Evolutionary conservation across 2,113 vertebrate genomes (phyloP), one percentile per base, ranked within the genome.

Genomic region (Oenanthe oenanthe): DNA sequence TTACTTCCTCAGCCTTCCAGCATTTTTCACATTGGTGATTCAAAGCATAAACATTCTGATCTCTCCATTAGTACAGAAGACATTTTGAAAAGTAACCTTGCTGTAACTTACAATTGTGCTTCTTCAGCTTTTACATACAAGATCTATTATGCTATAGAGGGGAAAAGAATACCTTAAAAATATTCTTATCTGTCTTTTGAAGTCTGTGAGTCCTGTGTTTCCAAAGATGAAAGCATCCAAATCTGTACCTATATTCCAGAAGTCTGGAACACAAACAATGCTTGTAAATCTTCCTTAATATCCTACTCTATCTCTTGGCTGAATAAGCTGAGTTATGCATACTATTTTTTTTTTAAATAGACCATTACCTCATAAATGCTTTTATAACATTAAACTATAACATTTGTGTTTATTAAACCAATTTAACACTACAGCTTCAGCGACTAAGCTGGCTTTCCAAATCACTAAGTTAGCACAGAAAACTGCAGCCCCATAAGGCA

Each of bases 381-480:
- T 56, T 50, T 36, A 76, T 26, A 76, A 76, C 56, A 57, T 56
- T 62, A 63, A 68, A 70, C 74, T 58, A 78, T 40, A 2, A 1
- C 50, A 73, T 89, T 92, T 87, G 54, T 77, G 74, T 88, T 94
- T 96, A 95, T 95, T 93, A 96, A 95, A 83, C 28, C 74, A 88
- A 88, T 94, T 93, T 91, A 97, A 92, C 85, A 93, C 65, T 45
- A 73, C 21, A 92, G 78, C 50, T 91, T 47, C 54, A 79, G 77
- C 4, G 18, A 94, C 42, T 43, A 58, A 71, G 47, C 42, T 45
- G 61, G 74, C 71, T 95, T 95, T 96, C 78, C 67, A 80, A 95
- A 93, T 85, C 92, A 92, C 6, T 74, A 91, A 78, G 71, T 70
- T 76, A 88, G 71, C 67, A 79, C 61, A 89, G 78, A 66, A 85